Conservation (phyloP, 2,888 invertebrate species). For the Pandemis heparana region DNA sequence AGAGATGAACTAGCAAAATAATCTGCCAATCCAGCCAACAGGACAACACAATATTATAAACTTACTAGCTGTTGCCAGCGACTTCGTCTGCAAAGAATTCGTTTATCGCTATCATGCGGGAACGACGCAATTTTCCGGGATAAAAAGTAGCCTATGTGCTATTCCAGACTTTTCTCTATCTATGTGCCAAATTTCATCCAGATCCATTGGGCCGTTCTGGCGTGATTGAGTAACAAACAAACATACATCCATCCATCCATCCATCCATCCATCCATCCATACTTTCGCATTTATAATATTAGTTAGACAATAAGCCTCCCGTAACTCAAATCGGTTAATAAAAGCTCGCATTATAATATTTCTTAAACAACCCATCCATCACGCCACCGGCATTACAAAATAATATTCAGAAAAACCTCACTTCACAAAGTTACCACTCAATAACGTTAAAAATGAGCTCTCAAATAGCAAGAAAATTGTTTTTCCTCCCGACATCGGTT, state of each 20-base stretch:
- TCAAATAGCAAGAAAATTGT: slow-evolving; percentile 79
- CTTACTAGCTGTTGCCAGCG: too few species aligned
- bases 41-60: background rate
- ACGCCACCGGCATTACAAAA: slow-evolving; percentile 55
- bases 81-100: too few species aligned
- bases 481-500: slow-evolving; percentile 68
- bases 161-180: too few species aligned
- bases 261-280: too few species aligned
- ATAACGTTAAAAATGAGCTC: slow-evolving; percentile 80
- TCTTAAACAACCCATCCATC: slow-evolving; percentile 61
- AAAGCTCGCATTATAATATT: slow-evolving; percentile 24
- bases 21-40: background rate
- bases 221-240: too few species aligned
- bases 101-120: too few species aligned
- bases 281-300: too few species aligned
- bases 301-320: background rate
- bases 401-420: slow-evolving; percentile 59
- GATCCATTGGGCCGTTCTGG: too few species aligned
- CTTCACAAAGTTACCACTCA: slow-evolving; percentile 66
- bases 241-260: too few species aligned
- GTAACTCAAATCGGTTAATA: slow-evolving; percentile 19
- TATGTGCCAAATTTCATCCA: too few species aligned
- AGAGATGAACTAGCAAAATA: background rate
- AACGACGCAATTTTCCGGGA: too few species aligned
- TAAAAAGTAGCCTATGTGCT: too few species aligned